Base-by-base conservation (phyloP, 1,140 invertebrate species). In the Cherax destructor region DNA sequence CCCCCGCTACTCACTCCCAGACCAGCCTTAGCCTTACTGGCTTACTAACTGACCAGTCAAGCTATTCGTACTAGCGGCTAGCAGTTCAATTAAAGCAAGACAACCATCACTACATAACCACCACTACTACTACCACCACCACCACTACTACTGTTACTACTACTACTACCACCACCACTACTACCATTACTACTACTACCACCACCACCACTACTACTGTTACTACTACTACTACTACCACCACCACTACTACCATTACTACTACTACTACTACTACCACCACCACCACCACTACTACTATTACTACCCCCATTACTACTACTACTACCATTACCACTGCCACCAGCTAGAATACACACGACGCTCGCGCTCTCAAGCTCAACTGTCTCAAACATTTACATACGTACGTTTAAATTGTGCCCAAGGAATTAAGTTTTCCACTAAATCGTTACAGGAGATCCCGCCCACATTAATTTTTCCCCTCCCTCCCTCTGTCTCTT, bases 371-470 rank as follows among this genome's bases (percentile, higher is more conserved):
- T n/a, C 24, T 74, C 69, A 10, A 11, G n/a, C 24, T 30, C 4
- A 74, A 30, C 69, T 30, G 21, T 10, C n/a, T 74, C n/a, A 74
- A 74, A 74, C n/a, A 21, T 74, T 74, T 74, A 11, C 69, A 74
- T 30, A 30, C 69, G 69, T 10, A 74, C 7, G 24, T 74, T 74
- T 74, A 24, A 74, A 74, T 30, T 30, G 11, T 30, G 30, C 16
- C 69, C 7, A 74, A 30, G 69, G 9, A 65, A 65, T 65, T 65
- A 65, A 65, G 61, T 74, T 74, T 74, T 74, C 69, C n/a, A 74
- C 77, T 49, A 49, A 50, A 79, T 50, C n/a, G 47, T 5, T n/a
- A 49, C 24, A 10, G 18, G 9, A 50, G 49, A 9, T 56, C 6
- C 47, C 18, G 7, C 21, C 47, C 10, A n/a, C 49, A 13, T 41